Evolutionary conservation across 2,888 invertebrate species (phyloP).

Genomic region (Monoplex corrugatus): DNA sequence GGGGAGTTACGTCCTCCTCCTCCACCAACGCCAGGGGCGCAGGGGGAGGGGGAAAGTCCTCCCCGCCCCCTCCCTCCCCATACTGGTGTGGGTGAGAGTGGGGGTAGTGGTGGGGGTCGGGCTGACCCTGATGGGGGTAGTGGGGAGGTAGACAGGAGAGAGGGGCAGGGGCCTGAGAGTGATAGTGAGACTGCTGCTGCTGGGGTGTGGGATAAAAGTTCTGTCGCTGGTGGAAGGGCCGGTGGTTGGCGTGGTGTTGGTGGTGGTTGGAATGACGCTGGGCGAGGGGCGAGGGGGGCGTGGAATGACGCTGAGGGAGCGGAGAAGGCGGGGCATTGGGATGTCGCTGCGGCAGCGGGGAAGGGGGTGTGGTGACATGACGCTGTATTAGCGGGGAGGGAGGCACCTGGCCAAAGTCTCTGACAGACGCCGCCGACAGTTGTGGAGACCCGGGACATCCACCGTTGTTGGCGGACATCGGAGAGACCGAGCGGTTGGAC

Average conservation of each 20-base stretch:
- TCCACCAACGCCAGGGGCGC: constrained; percentile 54
- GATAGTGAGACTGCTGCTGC: constrained; percentile 38
- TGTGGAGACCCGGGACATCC: background rate
- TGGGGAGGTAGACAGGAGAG: background rate
- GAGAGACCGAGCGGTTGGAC: background rate
- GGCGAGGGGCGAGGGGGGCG: constrained; percentile 34
- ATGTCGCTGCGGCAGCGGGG: background rate
- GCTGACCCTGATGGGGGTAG: background rate
- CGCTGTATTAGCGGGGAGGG: constrained; percentile 5
- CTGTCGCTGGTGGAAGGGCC: background rate
- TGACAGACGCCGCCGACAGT: background rate
- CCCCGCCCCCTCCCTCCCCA: background rate
- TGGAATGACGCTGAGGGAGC: background rate
- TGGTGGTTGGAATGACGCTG: constrained; percentile 46
- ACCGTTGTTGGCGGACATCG: background rate
- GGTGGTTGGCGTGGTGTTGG: constrained; percentile 26
- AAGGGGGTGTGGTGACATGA: background rate
- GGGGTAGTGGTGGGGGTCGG: constrained; percentile 27
- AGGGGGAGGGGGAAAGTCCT: constrained; percentile 55
- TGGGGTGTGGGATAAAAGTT: constrained; percentile 36
- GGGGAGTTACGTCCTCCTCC: constrained; percentile 57
- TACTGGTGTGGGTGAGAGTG: constrained; percentile 10
- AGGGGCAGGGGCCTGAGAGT: constrained; percentile 29
- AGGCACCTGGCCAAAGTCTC: constrained; percentile 43
- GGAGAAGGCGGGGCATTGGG: background rate